These are phyloP conservation scores for Orestias chungarensis DNA, from an alignment of 2,797 vertebrate genomes.

Conservation along the genomic window DNA sequence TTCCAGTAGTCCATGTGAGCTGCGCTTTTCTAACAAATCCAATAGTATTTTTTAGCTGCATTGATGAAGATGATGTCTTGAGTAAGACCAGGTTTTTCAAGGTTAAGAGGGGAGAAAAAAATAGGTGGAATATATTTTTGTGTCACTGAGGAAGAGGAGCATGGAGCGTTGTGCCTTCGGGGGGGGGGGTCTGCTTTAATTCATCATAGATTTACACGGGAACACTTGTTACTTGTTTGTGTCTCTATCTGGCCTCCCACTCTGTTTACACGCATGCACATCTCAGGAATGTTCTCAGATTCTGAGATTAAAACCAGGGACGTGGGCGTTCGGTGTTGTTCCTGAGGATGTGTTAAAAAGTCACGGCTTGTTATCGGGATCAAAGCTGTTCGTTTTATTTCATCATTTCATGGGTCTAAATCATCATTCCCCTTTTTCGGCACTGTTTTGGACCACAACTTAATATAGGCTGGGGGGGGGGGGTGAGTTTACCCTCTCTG, in stretches of 20 bases:
- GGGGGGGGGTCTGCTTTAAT: conserved; percentile 30
- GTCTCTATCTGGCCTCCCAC: conserved; percentile 16
- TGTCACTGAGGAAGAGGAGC: neutral
- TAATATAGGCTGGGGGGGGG: neutral
- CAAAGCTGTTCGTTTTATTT: conserved; percentile 17
- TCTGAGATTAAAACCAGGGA: conserved; percentile 22
- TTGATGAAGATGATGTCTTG: conserved; percentile 4
- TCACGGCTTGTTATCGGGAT: conserved; percentile 17
- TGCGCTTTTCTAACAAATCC: neutral
- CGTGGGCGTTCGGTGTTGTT: conserved; percentile 17
- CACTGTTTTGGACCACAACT: neutral
- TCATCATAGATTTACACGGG: conserved; percentile 25
- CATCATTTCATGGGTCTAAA: conserved; percentile 2
- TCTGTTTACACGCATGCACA: neutral
- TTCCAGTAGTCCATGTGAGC: neutral
- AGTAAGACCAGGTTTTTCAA: conserved; percentile 2
- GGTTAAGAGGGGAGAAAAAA: conserved; percentile 12
- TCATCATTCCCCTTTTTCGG: conserved; percentile 2
- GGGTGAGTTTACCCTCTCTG: neutral
- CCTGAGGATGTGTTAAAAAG: conserved; percentile 14
- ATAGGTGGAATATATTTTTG: conserved; percentile 11
- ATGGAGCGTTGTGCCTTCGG: conserved; percentile 22
- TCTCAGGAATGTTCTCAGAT: conserved; percentile 17
- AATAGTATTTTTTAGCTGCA: neutral
- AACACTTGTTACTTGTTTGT: conserved; percentile 7